Evolutionary conservation across 2,888 invertebrate genomes (phyloP).

Genomic region (Eretmocerus hayati): DNA sequence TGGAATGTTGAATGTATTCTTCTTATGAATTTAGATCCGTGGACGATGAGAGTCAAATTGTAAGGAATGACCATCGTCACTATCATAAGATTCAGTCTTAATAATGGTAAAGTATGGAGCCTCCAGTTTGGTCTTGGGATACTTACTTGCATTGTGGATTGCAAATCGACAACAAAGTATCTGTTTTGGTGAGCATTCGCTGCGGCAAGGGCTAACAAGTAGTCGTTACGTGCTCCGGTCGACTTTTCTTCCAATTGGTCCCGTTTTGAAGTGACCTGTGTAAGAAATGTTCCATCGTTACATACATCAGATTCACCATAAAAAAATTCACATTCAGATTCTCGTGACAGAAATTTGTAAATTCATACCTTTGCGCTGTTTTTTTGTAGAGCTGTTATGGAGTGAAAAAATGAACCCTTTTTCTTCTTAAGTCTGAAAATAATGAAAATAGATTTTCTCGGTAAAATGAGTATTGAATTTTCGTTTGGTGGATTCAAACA

Average conservation of each 20-base stretch:
- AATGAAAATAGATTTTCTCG: too few species aligned
- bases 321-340: too few species aligned
- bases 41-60: too few species aligned
- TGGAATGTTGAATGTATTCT: too few species aligned
- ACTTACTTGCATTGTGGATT: constrained; percentile 68
- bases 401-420: constrained; percentile 93
- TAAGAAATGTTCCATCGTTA: too few species aligned
- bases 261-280: constrained; percentile 71
- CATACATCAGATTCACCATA: neutral
- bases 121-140: neutral
- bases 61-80: too few species aligned
- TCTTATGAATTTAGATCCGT: too few species aligned
- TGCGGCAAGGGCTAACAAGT: constrained; percentile 81
- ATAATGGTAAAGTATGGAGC: too few species aligned
- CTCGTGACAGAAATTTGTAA: too few species aligned
- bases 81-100: too few species aligned
- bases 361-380: constrained; percentile 84
- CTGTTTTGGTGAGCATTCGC: constrained; percentile 87
- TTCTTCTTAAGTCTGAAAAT: constrained; percentile 82
- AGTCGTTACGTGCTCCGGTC: constrained; percentile 90
- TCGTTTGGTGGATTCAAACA: too few species aligned
- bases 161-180: constrained; percentile 87
- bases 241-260: constrained; percentile 91
- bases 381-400: constrained; percentile 91
- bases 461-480: too few species aligned